Evolutionary conservation across 2,113 vertebrate species (phyloP).

Genomic region (Nesoenas mayeri): DNA sequence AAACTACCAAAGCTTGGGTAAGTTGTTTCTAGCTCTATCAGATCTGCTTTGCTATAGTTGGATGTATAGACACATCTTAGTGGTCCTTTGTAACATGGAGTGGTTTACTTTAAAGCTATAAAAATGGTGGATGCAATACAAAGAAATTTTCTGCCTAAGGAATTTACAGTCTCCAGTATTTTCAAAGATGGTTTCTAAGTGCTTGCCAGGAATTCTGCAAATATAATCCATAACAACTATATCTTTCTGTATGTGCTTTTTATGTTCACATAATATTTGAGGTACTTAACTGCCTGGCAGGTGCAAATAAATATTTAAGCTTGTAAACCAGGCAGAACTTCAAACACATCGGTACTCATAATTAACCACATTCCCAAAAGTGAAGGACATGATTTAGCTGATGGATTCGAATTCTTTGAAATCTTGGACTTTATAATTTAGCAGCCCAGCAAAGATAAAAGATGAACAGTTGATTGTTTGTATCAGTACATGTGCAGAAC

Average conservation of each 20-base stretch:
- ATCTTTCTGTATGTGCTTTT: conserved; percentile 11
- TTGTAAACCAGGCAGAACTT: conserved; percentile 44
- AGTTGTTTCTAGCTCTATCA: not conserved
- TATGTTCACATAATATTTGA: conserved; percentile 16
- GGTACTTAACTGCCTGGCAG: conserved; percentile 20
- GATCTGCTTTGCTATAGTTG: not conserved
- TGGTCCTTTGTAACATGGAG: not conserved
- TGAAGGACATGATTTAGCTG: not conserved
- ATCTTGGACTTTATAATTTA: conserved; percentile 5
- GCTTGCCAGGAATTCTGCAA: not conserved
- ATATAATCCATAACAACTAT: not conserved
- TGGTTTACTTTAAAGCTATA: not conserved
- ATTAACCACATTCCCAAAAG: conserved; percentile 33
- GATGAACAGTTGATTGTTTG: too few species aligned
- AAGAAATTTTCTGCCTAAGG: not conserved
- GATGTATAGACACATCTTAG: not conserved
- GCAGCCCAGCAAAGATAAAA: not conserved
- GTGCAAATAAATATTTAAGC: conserved; percentile 52
- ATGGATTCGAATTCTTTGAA: conserved; percentile 16
- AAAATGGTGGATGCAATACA: not conserved
- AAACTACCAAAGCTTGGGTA: not conserved
- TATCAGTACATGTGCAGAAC: not conserved
- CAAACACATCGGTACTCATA: not conserved
- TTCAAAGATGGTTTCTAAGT: conserved; percentile 7
- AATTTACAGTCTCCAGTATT: not conserved